Percentiles rank a stretch among this genome's conserved stretches.
phyloP scores from a whole-genome alignment of 2,888 invertebrate genomes.

The Achlya flavicornis region DNA sequence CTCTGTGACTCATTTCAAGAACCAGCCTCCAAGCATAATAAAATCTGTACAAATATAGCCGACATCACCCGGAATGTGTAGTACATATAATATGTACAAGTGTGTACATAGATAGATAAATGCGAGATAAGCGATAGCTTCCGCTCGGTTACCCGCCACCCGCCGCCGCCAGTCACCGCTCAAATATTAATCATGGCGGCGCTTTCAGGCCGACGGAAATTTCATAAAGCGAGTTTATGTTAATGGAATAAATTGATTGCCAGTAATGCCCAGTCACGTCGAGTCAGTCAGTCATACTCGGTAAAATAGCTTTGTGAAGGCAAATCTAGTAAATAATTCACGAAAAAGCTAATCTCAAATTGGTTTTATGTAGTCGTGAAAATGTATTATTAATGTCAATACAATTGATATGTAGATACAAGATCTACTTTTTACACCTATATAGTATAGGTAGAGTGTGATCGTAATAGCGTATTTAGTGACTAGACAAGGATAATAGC shows the following conservation, averaged over 20 bases:
- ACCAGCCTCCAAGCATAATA: background rate
- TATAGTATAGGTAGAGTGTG: background rate
- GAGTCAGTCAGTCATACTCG: slow-evolving; percentile 34
- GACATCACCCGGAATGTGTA: background rate
- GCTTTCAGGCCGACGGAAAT: slow-evolving; percentile 57
- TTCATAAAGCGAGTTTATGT: slow-evolving; percentile 71
- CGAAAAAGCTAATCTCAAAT: background rate
- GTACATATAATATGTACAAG: slow-evolving; percentile 8
- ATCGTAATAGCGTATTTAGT: slow-evolving; percentile 15
- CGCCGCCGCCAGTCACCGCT: slow-evolving; percentile 61
- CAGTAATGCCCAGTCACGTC: slow-evolving; percentile 47
- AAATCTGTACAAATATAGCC: slow-evolving; percentile 4
- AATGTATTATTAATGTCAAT: background rate
- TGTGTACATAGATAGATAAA: slow-evolving; percentile 16
- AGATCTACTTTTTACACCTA: background rate
- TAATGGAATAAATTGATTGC: slow-evolving; percentile 69
- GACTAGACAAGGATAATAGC: slow-evolving; percentile 52
- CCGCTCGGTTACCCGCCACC: slow-evolving; percentile 45
- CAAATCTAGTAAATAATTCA: slow-evolving; percentile 4
- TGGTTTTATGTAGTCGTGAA: background rate
- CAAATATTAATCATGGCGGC: slow-evolving; percentile 70
- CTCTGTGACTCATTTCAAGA: background rate
- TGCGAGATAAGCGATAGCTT: slow-evolving; percentile 53
- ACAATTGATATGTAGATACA: background rate
- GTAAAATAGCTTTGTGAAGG: slow-evolving; percentile 5